Base-by-base conservation (phyloP, 2,797 vertebrate species). In the Lacerta bilineata region DNA sequence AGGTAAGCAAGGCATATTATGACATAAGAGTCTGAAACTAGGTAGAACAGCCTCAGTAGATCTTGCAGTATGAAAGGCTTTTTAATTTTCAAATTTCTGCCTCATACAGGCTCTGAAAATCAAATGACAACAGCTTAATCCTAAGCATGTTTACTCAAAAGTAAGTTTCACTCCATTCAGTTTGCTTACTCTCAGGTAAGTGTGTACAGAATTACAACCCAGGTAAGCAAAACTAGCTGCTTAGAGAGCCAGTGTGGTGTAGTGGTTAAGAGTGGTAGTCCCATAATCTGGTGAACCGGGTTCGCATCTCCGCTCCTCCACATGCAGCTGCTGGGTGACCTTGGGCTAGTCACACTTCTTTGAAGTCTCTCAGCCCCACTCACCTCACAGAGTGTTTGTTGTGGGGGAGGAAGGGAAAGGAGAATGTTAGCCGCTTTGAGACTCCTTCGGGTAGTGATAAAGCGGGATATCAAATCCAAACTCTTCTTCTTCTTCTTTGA, bases 201-300 rank as follows among this genome's bases (percentile, higher is more conserved):
- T 41, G 15, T 41, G 55, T 64, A 84, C 2, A 61, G 15, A 29
- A 61, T 64, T 71, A 5, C 33, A 50, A 72, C 83, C 36, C 8
- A 36, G 27, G 39, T 64, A 9, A 85, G 3, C 25, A 66, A 91
- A 88, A 90, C 46, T 55, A 29, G 23, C 86, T 71, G 88, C 90
- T 85, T 15, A 72, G 41, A 8, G 33, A 33, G 33, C 33, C 33
- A 33, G 33, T 33, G 33, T 33, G 33, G 33, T 33, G 2, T 33
- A 33, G 33, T 33, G 33, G 33, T 33, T 33, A 33, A 33, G 33
- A 33, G 33, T 33, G 33, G 33, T 33, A 33, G 33, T 33, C 33
- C 33, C 33, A 33, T 33, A 33, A 33, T 33, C 33, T 33, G 33
- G 33, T 33, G 33, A 33, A 33, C 33, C 33, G 33, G 33, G 33